Conservation (phyloP, 2,797 vertebrate species). For the Vireo griseus region DNA sequence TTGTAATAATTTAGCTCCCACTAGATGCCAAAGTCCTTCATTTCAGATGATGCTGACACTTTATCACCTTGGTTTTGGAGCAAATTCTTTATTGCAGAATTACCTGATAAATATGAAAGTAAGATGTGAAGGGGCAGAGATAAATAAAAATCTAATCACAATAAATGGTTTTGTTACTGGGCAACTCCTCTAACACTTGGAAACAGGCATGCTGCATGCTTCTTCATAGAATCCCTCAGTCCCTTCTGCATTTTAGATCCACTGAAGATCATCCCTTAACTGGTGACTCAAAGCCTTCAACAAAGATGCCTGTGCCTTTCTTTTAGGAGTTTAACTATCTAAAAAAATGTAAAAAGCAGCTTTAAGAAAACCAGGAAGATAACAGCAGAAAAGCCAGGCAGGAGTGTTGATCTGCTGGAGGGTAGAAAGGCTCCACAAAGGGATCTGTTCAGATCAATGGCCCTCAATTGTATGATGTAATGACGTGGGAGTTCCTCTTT, state of each 20-base stretch:
- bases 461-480: not conserved
- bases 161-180: not conserved
- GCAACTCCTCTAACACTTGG: not conserved
- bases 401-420: not conserved
- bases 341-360: not conserved
- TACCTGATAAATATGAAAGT: not conserved
- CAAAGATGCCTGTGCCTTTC: not conserved
- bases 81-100: not conserved
- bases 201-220: not conserved
- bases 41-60: not conserved
- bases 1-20: fast-evolving
- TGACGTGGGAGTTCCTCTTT: not conserved
- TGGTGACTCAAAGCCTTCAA: not conserved
- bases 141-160: fast-evolving
- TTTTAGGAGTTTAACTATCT: not conserved
- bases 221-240: not conserved
- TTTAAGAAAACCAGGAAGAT: not conserved
- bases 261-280: not conserved
- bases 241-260: not conserved
- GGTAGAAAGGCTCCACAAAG: not conserved
- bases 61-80: not conserved
- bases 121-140: not conserved
- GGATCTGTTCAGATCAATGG: not conserved
- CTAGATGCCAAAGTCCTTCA: not conserved
- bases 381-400: not conserved